Conservation (phyloP, 1,140 invertebrate species). For the Watersipora subatra region DNA sequence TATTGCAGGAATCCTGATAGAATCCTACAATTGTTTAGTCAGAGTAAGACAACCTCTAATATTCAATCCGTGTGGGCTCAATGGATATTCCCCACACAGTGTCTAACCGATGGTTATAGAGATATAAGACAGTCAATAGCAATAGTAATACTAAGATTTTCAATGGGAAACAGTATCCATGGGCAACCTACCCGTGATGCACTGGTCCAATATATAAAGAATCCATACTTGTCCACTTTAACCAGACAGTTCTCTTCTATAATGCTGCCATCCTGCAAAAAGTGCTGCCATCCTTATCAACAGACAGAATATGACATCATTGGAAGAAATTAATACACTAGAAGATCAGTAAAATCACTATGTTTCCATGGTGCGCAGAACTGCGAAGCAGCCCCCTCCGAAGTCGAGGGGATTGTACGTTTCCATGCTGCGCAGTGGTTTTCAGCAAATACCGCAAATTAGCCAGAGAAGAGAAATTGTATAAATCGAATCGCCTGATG, state of each 20-base stretch:
- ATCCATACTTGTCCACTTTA: conserved; percentile 94
- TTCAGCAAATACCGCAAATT: too few relatives aligned
- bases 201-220: conserved; percentile 98
- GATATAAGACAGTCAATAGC: too few relatives aligned
- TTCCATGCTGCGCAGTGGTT: too few relatives aligned
- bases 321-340: background rate
- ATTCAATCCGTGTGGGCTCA: background rate
- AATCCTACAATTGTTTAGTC: background rate
- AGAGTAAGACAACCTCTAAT: background rate
- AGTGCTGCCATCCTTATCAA: conserved; percentile 5
- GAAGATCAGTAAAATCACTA: background rate
- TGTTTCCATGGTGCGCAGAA: too few relatives aligned
- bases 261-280: conserved; percentile 61
- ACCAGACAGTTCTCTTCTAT: conserved; percentile 76
- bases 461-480: too few relatives aligned
- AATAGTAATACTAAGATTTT: background rate
- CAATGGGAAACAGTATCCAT: background rate
- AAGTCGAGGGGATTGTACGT: too few relatives aligned
- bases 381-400: too few relatives aligned
- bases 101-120: too few relatives aligned
- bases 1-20: background rate
- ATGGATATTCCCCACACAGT: too few relatives aligned
- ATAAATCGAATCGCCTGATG: too few relatives aligned
- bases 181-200: conserved; percentile 64
- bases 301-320: background rate